Conservation (phyloP, 2,797 vertebrate species). For the Bradypodion pumilum region DNA sequence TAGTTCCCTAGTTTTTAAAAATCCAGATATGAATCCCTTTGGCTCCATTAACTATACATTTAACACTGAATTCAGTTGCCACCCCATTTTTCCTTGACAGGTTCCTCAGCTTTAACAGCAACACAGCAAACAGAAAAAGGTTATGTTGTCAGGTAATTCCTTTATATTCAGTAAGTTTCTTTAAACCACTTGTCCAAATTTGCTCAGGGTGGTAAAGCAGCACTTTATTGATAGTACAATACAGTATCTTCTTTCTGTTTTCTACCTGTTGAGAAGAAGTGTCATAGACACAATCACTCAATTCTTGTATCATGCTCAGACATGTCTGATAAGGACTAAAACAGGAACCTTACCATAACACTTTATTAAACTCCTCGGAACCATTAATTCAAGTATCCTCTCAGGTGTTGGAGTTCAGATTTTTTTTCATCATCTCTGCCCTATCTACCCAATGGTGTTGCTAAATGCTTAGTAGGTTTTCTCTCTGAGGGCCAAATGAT, state of each 20-base stretch:
- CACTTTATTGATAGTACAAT: neutral
- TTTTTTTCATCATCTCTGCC: too few relatives aligned
- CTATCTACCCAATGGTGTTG: neutral
- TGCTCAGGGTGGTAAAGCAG: neutral
- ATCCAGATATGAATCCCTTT: too few relatives aligned
- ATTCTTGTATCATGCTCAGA: neutral
- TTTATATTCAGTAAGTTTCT: neutral
- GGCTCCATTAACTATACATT: too few relatives aligned
- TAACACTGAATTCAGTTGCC: too few relatives aligned
- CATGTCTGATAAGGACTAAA: neutral
- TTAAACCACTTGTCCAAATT: neutral
- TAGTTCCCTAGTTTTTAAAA: too few relatives aligned
- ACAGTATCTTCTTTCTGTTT: neutral
- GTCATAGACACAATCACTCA: neutral
- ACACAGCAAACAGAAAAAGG: too few relatives aligned
- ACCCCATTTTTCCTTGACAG: too few relatives aligned
- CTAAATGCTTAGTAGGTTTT: neutral
- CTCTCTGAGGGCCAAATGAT: too few relatives aligned
- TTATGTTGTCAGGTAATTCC: neutral
- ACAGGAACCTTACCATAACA: neutral
- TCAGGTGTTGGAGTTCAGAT: neutral
- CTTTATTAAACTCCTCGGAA: neutral
- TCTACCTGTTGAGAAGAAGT: neutral
- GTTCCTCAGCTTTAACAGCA: too few relatives aligned
- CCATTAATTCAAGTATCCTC: neutral